Evolutionary conservation across 2,888 invertebrate species (phyloP).

Genomic region (Drosophila villosipedis): DNA sequence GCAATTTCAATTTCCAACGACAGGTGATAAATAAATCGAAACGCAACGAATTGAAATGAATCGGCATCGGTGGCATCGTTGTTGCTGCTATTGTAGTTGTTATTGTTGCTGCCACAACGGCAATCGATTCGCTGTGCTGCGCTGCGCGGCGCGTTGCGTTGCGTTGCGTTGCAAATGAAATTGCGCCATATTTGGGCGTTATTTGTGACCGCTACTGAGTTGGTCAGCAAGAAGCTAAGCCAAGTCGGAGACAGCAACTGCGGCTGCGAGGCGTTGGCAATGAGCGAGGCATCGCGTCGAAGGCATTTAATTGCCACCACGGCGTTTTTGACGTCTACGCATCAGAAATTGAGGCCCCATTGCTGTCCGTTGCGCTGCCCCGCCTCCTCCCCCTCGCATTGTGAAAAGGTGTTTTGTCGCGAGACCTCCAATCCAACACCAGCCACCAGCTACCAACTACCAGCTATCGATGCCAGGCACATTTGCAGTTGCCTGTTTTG

Average conservation of each 20-base stretch:
- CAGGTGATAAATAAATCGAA: slow-evolving; percentile 85
- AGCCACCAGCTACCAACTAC: neutral
- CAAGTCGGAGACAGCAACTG: slow-evolving; percentile 2
- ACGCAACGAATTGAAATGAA: slow-evolving; percentile 76
- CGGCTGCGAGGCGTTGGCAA: slow-evolving; percentile 61
- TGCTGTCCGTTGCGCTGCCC: neutral
- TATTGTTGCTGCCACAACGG: slow-evolving; percentile 23
- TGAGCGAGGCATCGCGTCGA: slow-evolving; percentile 43
- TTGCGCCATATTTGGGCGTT: slow-evolving; percentile 81
- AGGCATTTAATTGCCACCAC: slow-evolving; percentile 78
- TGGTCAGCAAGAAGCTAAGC: slow-evolving; percentile 27
- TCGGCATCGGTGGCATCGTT: slow-evolving; percentile 56
- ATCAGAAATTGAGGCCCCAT: slow-evolving; percentile 49
- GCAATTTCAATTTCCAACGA: slow-evolving; percentile 83
- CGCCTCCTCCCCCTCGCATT: slow-evolving; percentile 1
- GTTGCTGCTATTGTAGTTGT: neutral
- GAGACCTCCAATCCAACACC: slow-evolving; percentile 29
- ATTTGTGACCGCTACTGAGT: slow-evolving; percentile 65
- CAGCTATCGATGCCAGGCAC: slow-evolving; percentile 4
- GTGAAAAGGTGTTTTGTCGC: slow-evolving; percentile 72
- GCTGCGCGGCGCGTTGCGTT: slow-evolving; percentile 36
- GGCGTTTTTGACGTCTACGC: slow-evolving; percentile 69
- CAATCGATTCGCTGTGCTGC: slow-evolving; percentile 66
- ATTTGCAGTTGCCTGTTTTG: slow-evolving; percentile 9
- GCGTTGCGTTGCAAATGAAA: slow-evolving; percentile 72